Evolutionary conservation across 2,113 vertebrate genomes (phyloP), one percentile per base, ranked within the genome.

Genomic region (Pseudorasbora parva): DNA sequence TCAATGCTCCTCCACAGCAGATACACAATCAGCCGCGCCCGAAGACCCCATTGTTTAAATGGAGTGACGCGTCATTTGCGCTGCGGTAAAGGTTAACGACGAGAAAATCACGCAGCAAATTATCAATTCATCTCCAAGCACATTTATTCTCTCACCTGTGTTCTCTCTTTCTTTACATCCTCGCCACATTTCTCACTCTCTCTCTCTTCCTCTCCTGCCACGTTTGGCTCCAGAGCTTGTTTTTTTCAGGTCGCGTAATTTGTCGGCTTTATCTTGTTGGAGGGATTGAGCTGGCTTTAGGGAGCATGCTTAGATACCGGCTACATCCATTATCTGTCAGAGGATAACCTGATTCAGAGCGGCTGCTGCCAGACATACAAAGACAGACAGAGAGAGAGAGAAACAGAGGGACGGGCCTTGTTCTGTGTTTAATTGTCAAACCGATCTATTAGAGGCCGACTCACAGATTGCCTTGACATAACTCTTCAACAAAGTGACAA

Each of bases 241-340:
- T 59, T 88, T 87, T 59, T 78, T 79, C 33, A 21, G 25, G 43
- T 43, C 10, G 56, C 80, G 85, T 86, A 82, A 91, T 88, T 88
- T 88, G 86, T 89, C 87, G 43, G 84, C 64, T 89, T 90, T 87
- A 89, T 93, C 90, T 85, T 76, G 59, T 73, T 81, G 57, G 77
- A 78, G 64, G 82, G 82, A 84, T 86, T 81, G 82, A 88, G 72
- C 86, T 33, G 82, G 83, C 77, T 89, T 89, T 76, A 27, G 83
- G 82, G 88, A 86, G 86, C 88, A 91, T 91, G 88, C 88, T 92
- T 86, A 86, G 87, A 89, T 90, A 89, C 80, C 49, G n/a, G 25
- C 25, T 87, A 90, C 88, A 89, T 92, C 87, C 88, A 88, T 92
- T 92, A 92, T 91, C 88, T 84, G 87, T 86, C 89, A 30, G 81